Evolutionary conservation across 2,888 invertebrate species (phyloP).

Genomic region (Ornithoptera priamus): DNA sequence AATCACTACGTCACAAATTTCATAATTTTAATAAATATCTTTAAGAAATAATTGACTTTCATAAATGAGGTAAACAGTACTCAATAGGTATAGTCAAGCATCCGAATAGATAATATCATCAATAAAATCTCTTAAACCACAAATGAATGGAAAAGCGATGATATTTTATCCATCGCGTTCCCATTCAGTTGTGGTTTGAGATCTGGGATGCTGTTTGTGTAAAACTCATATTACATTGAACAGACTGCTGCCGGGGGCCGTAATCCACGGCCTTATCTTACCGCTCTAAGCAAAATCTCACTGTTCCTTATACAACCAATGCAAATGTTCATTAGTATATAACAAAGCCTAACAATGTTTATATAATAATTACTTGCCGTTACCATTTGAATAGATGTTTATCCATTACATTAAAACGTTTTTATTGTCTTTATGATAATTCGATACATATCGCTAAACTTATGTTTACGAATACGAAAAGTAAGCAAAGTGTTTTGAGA

Average conservation of each 20-base stretch:
- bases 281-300: slow-evolving; percentile 35
- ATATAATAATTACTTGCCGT: not conserved
- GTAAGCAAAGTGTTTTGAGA: not conserved
- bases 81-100: not conserved
- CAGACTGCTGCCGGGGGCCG: slow-evolving; percentile 33
- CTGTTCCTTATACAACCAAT: slow-evolving; percentile 32
- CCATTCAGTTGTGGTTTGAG: slow-evolving; percentile 17
- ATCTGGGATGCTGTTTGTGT: slow-evolving; percentile 19
- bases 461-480: not conserved
- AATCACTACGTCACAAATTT: not conserved
- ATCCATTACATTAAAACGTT: not conserved
- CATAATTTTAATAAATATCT: not conserved
- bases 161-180: not conserved
- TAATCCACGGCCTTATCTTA: slow-evolving; percentile 39
- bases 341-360: not conserved
- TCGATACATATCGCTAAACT: too few species aligned
- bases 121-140: not conserved
- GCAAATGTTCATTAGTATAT: slow-evolving; percentile 17
- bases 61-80: not conserved
- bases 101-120: not conserved
- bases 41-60: not conserved
- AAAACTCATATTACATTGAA: slow-evolving; percentile 22
- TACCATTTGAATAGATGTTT: not conserved
- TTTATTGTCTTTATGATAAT: not conserved
- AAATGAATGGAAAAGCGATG: not conserved